Base-by-base conservation (phyloP, 2,113 vertebrate genomes). In the Brachyistius frenatus region DNA sequence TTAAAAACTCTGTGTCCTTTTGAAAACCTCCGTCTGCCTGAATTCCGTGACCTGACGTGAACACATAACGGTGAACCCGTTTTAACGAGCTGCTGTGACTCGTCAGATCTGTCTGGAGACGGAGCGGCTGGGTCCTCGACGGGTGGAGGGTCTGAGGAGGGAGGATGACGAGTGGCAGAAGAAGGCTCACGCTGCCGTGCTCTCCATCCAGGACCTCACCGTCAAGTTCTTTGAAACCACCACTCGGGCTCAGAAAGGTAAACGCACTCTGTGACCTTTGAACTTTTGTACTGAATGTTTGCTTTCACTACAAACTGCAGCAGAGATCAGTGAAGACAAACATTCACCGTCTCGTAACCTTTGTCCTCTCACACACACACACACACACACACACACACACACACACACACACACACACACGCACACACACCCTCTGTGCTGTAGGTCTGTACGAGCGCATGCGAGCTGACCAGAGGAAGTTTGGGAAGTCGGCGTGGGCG, bases 191-290 rank as follows among this genome's bases (percentile, higher is more conserved):
- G 93, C 96, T 63, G 97, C 98, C 36, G 96, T 99, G 2, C 95
- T 99, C 50, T 97, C 97, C 81, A 99, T 99, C 74, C 97, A 99
- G 78, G 97, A 99, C 84, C 95, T 99, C 83, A 99, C 98, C 15
- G 97, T 99, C 85, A 99, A 97, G 92, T 99, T 99, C 88, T 99
- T 99, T 60, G 97, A 99, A 94, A 98, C 97, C 92, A 99, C 98
- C 35, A 96, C 97, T 33, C 95, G 97, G 68, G 95, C 96, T 65
- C 97, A 97, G 89, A 99, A 99, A 96, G 97, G 98, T 99, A 93
- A 88, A 81, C 69, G 11, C 23, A 32, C n/a, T 4, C 3, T n/a
- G 41, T 57, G 58, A 79, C 73, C 65, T 78, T 33, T 81, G 46
- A 65, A 16, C 36, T 36, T 57, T 72, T 44, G 53, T 52, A 7